phyloP scores from a whole-genome alignment of 2,888 invertebrate genomes.

The Crioceris asparagi region DNA sequence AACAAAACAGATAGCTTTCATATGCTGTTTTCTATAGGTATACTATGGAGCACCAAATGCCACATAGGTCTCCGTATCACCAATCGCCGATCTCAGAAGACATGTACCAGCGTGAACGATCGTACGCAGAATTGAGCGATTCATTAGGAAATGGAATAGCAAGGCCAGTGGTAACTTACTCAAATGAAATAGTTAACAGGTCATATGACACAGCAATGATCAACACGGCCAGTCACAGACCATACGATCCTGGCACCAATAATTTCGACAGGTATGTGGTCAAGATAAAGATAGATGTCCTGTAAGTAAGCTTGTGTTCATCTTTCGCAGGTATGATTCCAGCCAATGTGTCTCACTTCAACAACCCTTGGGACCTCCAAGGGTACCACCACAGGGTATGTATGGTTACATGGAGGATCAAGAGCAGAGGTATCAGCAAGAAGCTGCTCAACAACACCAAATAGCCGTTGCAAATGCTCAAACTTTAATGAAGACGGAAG shows the following conservation, averaged over 20 bases:
- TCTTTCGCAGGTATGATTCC: slow-evolving; percentile 56
- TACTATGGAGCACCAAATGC: slow-evolving; percentile 38
- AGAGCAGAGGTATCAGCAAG: slow-evolving; percentile 44
- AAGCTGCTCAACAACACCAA: slow-evolving; percentile 41
- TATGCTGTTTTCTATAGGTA: slow-evolving; percentile 38
- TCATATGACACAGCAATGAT: slow-evolving; percentile 42
- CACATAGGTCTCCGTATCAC: slow-evolving; percentile 52
- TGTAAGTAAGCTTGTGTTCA: too few species aligned
- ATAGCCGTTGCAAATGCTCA: slow-evolving; percentile 44
- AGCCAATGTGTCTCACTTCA: slow-evolving; percentile 38
- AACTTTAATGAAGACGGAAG: slow-evolving; percentile 57
- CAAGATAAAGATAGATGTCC: too few species aligned
- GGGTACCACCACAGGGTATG: slow-evolving; percentile 45
- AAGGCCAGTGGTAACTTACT: slow-evolving; percentile 47
- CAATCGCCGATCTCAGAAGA: slow-evolving; percentile 50
- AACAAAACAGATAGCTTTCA: background rate
- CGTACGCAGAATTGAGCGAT: slow-evolving; percentile 53
- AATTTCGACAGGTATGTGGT: slow-evolving; percentile 22
- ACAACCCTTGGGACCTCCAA: slow-evolving; percentile 39
- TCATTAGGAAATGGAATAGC: slow-evolving; percentile 44
- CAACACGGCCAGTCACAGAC: slow-evolving; percentile 44
- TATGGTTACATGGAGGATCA: slow-evolving; percentile 53
- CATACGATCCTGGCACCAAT: slow-evolving; percentile 43
- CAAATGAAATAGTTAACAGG: slow-evolving; percentile 41
- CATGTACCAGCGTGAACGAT: slow-evolving; percentile 39